Evolutionary conservation across 2,888 invertebrate genomes (phyloP).

Genomic region (Chrysolina americana): DNA sequence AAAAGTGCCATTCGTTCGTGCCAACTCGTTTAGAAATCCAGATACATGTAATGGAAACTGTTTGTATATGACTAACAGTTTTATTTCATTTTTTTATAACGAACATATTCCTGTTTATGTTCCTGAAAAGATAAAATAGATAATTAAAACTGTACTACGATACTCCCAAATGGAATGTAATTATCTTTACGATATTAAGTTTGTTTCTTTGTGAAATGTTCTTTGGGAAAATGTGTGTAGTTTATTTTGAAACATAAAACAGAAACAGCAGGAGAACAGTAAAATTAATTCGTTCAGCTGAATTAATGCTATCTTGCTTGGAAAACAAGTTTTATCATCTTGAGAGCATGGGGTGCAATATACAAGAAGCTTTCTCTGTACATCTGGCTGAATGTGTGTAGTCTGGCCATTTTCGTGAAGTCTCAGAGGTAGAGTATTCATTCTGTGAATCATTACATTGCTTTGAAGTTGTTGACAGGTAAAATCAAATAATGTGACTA

Average conservation of each 20-base stretch:
- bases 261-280: slow-evolving; percentile 16
- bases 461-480: neutral
- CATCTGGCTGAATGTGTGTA: slow-evolving; percentile 8
- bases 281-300: slow-evolving; percentile 7
- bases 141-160: slow-evolving; percentile 9
- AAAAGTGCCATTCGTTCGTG: no score
- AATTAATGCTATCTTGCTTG: slow-evolving; percentile 15
- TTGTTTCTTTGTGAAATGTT: slow-evolving; percentile 21
- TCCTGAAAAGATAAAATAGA: neutral
- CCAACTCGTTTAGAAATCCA: no score
- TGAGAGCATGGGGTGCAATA: slow-evolving; percentile 6
- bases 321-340: slow-evolving; percentile 20
- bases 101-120: slow-evolving; percentile 25
- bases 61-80: slow-evolving; percentile 30
- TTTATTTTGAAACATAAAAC: slow-evolving; percentile 14
- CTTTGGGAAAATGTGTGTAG: neutral
- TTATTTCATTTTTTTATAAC: slow-evolving; percentile 33
- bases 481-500: no score
- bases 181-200: slow-evolving; percentile 1
- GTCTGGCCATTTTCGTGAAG: neutral
- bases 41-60: no score
- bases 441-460: neutral
- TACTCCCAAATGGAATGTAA: slow-evolving; percentile 2
- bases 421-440: neutral
- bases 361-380: neutral